phyloP scores from a whole-genome alignment of 2,888 invertebrate genomes.

The Rhagium mordax region DNA sequence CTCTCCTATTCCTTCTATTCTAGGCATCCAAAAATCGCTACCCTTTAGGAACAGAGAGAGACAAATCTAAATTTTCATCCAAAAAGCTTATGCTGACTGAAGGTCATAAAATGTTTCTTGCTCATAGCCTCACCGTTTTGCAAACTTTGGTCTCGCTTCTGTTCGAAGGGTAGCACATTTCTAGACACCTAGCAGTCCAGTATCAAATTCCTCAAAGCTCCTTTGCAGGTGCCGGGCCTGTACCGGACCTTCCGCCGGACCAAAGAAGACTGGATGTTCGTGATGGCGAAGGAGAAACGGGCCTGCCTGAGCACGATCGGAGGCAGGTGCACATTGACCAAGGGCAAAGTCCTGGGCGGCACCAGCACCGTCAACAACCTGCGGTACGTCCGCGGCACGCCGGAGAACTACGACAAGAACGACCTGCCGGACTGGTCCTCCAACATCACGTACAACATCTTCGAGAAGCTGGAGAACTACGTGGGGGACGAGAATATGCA shows the following conservation, averaged over 20 bases:
- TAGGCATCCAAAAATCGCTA: no score
- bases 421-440: conserved; percentile 69
- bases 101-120: no score
- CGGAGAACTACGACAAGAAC: conserved; percentile 46
- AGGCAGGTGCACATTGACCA: conserved; percentile 65
- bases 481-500: conserved; percentile 16
- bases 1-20: no score
- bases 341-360: conserved; percentile 72
- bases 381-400: conserved; percentile 62
- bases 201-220: neutral
- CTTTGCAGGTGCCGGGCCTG: conserved; percentile 55
- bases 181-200: no score
- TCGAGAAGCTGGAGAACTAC: conserved; percentile 79
- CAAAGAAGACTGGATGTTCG: conserved; percentile 62
- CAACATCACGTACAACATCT: conserved; percentile 82
- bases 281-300: conserved; percentile 56
- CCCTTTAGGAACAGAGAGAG: no score
- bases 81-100: no score
- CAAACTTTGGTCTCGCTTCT: no score
- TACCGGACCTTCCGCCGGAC: conserved; percentile 55
- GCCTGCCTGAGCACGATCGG: conserved; percentile 55
- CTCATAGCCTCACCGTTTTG: no score
- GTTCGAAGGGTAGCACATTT: neutral
- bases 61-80: no score
- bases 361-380: conserved; percentile 71